A percentile compares a stretch with the other conserved stretches of the same genome.
phyloP scores from a whole-genome alignment of 2,113 vertebrate species.

The Oceanodroma tethys region DNA sequence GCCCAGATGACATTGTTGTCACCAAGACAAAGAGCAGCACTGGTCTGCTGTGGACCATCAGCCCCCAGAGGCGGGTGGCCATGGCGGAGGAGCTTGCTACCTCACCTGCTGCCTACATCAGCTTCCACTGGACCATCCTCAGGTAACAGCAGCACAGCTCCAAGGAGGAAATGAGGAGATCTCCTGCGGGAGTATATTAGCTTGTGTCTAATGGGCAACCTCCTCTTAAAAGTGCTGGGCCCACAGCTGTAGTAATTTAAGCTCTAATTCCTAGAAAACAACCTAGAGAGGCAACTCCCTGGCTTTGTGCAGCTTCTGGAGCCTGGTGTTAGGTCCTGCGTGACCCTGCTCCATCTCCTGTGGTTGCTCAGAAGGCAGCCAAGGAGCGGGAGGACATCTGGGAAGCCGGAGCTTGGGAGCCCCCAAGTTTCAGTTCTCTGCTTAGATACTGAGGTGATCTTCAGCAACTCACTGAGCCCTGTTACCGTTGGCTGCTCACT shows the following conservation, averaged over 20 bases:
- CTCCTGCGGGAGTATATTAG: rapidly evolving
- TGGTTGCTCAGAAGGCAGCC: neutral
- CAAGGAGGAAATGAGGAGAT: neutral
- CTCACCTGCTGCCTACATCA: slow-evolving; percentile 65
- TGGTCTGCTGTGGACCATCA: slow-evolving; percentile 72
- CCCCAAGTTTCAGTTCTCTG: neutral
- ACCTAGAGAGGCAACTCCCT: neutral
- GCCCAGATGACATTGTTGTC: slow-evolving; percentile 51
- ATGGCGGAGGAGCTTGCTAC: slow-evolving; percentile 65
- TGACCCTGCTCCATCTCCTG: neutral
- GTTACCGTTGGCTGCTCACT: too few relatives aligned
- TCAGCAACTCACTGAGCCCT: neutral
- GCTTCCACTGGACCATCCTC: slow-evolving; percentile 59
- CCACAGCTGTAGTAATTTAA: neutral
- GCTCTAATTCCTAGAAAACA: neutral
- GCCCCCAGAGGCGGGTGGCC: slow-evolving; percentile 61
- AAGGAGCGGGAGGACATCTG: neutral
- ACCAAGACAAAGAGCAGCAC: slow-evolving; percentile 78
- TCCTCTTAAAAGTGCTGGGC: neutral
- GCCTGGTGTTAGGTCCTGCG: too few relatives aligned
- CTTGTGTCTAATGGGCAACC: rapidly evolving
- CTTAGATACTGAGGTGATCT: neutral
- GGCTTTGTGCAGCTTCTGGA: neutral
- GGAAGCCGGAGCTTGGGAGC: neutral
- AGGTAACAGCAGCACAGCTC: neutral